phyloP scores from a whole-genome alignment of 2,113 vertebrate species.

The Tragelaphus strepsiceros region DNA sequence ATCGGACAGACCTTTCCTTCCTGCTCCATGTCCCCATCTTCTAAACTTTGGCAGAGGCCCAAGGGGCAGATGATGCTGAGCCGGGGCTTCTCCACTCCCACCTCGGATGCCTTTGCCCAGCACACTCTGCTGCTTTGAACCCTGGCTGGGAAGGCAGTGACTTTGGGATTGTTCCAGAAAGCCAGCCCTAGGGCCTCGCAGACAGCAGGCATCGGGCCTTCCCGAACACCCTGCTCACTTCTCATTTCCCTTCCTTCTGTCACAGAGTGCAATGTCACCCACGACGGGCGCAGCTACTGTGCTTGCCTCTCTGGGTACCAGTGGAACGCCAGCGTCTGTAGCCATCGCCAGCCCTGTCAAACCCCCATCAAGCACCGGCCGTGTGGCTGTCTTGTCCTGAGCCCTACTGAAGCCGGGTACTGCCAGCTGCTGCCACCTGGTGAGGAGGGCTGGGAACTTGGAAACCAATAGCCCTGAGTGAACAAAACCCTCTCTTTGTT shows the following conservation, averaged over 20 bases:
- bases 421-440: slow-evolving; percentile 66
- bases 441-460: slow-evolving; percentile 39
- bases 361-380: fast-evolving
- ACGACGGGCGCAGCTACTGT: background rate
- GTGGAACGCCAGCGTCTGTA: slow-evolving; percentile 44
- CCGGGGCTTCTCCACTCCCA: background rate
- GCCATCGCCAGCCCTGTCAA: background rate
- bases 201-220: background rate
- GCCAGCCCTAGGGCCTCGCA: background rate
- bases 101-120: background rate
- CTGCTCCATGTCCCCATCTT: background rate
- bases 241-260: background rate
- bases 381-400: slow-evolving; percentile 44
- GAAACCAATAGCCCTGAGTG: background rate
- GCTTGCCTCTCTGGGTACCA: slow-evolving; percentile 54
- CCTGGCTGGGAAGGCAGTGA: background rate
- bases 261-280: slow-evolving; percentile 43
- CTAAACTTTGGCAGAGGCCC: background rate
- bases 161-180: background rate
- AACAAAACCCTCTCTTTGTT: background rate
- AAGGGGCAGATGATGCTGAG: background rate
- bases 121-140: background rate
- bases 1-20: background rate
- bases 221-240: background rate
- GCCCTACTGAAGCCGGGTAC: background rate